Conservation (phyloP, 2,888 invertebrate species). For the Phaedon cochleariae region DNA sequence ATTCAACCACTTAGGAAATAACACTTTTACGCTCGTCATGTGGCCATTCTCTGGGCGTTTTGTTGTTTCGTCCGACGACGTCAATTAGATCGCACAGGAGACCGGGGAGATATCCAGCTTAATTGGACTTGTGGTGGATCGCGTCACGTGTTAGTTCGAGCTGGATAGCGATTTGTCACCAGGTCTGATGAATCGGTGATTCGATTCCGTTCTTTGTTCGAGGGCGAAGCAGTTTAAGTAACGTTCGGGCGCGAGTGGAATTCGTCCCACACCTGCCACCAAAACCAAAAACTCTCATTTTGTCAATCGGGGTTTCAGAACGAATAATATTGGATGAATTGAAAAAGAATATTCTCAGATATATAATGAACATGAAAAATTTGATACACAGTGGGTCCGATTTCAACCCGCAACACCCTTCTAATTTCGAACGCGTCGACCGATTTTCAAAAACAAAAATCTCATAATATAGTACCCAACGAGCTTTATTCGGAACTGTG, state of each 20-base stretch:
- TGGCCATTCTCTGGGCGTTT: constrained; percentile 4
- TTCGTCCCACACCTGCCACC: neutral
- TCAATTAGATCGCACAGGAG: constrained; percentile 11
- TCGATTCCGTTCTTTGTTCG: neutral
- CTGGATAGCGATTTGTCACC: neutral
- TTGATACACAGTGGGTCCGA: too few relatives aligned
- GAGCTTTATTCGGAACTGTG: too few relatives aligned
- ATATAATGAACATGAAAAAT: too few relatives aligned
- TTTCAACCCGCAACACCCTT: too few relatives aligned
- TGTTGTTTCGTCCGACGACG: neutral
- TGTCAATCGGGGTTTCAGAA: too few relatives aligned
- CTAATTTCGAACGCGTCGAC: too few relatives aligned
- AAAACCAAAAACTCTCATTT: neutral
- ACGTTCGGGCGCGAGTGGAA: neutral
- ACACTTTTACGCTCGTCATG: constrained; percentile 22
- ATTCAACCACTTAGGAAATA: constrained; percentile 32
- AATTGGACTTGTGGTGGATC: neutral
- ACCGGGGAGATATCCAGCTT: constrained; percentile 8
- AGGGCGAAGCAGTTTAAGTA: neutral
- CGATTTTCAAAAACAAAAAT: too few relatives aligned
- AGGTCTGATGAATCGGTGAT: neutral
- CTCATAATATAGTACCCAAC: too few relatives aligned
- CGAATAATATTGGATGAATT: too few relatives aligned
- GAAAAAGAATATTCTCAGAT: too few relatives aligned
- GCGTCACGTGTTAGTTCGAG: neutral